Evolutionary conservation across 2,797 vertebrate genomes (phyloP).

Genomic region (Peromyscus melanophrys): DNA sequence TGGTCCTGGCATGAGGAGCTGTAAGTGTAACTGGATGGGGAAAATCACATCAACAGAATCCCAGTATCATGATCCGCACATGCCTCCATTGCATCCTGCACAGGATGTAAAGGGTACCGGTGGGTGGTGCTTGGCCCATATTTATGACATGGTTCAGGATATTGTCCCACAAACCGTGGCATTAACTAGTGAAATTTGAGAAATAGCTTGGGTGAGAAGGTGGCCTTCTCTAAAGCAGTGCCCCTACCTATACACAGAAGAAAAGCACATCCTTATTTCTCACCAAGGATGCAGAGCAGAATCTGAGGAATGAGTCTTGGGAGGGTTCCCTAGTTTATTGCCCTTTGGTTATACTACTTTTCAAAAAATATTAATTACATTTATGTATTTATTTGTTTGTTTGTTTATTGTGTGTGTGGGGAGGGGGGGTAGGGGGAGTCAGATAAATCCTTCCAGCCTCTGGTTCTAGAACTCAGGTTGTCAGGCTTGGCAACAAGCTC

Average conservation of each 20-base stretch:
- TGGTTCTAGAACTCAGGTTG: background rate
- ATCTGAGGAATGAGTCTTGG: background rate
- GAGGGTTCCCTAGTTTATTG: background rate
- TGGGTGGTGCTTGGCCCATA: rapidly evolving
- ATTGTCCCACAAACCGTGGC: background rate
- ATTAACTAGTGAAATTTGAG: background rate
- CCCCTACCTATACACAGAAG: no score
- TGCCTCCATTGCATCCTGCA: no score
- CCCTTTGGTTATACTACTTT: background rate
- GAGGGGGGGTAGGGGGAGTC: background rate
- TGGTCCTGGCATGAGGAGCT: constrained; percentile 38
- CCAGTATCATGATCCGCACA: rapidly evolving
- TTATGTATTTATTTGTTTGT: background rate
- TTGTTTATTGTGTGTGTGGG: background rate
- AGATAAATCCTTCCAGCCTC: background rate
- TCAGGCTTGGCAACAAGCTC: background rate
- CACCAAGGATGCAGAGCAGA: background rate
- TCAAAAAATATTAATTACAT: background rate
- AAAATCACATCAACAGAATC: background rate
- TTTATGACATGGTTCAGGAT: background rate
- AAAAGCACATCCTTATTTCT: background rate
- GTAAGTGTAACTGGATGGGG: background rate
- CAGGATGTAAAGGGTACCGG: no score
- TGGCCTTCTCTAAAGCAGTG: background rate
- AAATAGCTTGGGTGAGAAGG: background rate